Evolutionary conservation across 2,113 vertebrate species (phyloP), one percentile per base, ranked within the genome.

Genomic region (Equus quagga): DNA sequence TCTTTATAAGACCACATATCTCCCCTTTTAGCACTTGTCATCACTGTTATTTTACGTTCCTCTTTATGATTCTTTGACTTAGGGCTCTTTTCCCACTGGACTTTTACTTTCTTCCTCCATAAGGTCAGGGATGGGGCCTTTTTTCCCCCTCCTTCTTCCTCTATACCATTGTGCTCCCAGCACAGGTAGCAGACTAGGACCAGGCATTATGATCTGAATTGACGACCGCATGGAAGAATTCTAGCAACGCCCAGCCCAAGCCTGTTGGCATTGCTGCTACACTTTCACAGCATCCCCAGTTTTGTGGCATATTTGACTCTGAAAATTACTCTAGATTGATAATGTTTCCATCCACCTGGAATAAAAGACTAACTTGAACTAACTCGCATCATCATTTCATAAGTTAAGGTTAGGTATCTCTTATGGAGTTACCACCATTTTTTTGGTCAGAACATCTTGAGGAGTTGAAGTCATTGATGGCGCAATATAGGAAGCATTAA

Each of bases 91-190:
- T 31, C 18, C 31, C 33, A 41, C 41, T 36, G 51, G 51, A 54
- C 51, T 54, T 54, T 54, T 12, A 15, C 51, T 54, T 54, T 54
- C 51, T 54, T 54, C 51, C 13, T 54, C 13, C 51, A 54, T 17
- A 54, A 54, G 51, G 14, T 54, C 51, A 54, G 51, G 13, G 51
- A 54, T 14, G 51, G 51, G 51, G 12, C 0, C 31, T 41, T 56
- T 54, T 6, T 23, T 36, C 24, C 7, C 58, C 8, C 60, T 65
- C 13, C 18, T 41, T n/a, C 8, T 15, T 44, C 19, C 15, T 90
- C 3, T 62, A 9, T 21, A 49, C 13, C 5, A 1, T 23, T 14
- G 9, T 23, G 17, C 31, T 4, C 10, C 9, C 19, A 9, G n/a
- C 49, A 49, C 49, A 49, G 49, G 49, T 11, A 8, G 49, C 49